Percentiles rank a stretch among this genome's conserved stretches.
These are phyloP conservation scores for Miichthys miiuy DNA, from an alignment of 2,797 vertebrate species.

Conservation along the genomic window DNA sequence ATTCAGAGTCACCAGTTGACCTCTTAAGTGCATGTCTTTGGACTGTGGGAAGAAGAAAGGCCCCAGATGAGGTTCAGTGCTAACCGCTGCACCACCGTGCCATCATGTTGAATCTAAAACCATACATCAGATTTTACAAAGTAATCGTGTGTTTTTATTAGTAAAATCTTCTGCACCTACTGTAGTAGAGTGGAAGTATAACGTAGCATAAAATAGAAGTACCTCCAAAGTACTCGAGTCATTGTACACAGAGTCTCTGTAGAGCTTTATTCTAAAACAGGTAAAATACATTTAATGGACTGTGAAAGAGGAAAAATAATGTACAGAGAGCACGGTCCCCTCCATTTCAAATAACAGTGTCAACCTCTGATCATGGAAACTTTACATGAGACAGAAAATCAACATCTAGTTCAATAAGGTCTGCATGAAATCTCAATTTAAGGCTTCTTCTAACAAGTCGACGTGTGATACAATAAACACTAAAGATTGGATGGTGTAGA, in stretches of 20 bases:
- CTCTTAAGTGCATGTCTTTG: too few species aligned
- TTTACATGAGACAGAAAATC: slow-evolving; percentile 33
- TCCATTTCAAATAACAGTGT: neutral
- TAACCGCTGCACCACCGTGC: too few species aligned
- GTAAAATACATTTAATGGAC: slow-evolving; percentile 45
- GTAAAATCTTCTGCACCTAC: neutral
- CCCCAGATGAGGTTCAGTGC: too few species aligned
- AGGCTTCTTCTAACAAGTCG: slow-evolving; percentile 21
- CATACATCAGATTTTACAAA: neutral
- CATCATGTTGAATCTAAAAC: neutral
- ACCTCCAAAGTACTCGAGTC: neutral
- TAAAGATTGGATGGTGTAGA: slow-evolving; percentile 15
- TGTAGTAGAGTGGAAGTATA: neutral
- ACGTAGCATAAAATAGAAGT: neutral
- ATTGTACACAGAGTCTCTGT: slow-evolving; percentile 13
- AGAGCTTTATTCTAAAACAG: slow-evolving; percentile 74
- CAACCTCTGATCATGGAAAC: slow-evolving; percentile 5
- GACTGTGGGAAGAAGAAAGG: too few species aligned
- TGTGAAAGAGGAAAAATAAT: slow-evolving; percentile 27
- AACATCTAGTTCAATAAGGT: slow-evolving; percentile 24
- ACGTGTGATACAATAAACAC: neutral
- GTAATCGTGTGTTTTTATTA: neutral
- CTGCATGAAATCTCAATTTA: slow-evolving; percentile 8
- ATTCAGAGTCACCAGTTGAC: too few species aligned
- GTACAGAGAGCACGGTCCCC: slow-evolving; percentile 3